A percentile compares a stretch with the other conserved stretches of the same genome.
These are phyloP conservation scores for Propsilocerus akamusi DNA, from an alignment of 1,140 invertebrate genomes.

Conservation along the genomic window DNA sequence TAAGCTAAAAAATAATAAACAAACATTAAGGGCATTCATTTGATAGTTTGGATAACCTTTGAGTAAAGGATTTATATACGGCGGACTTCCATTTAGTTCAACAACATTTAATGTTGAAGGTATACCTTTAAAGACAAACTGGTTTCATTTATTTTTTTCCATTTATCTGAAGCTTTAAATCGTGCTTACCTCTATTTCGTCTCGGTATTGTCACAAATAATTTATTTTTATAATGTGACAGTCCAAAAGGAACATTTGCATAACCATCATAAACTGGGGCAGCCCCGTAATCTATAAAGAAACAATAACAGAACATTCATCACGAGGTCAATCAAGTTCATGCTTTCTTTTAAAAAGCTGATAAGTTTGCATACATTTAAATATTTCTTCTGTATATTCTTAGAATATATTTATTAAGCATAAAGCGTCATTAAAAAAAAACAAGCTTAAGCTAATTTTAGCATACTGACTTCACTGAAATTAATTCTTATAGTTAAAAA, in stretches of 20 bases:
- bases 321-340: neutral
- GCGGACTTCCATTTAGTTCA: constrained; percentile 24
- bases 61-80: constrained; percentile 29
- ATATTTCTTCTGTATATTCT: neutral
- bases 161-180: no score
- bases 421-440: neutral
- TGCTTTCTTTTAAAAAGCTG: no score
- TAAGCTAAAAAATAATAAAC: constrained; percentile 3
- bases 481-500: neutral
- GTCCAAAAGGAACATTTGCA: constrained; percentile 54
- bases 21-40: constrained; percentile 31
- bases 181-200: constrained; percentile 38
- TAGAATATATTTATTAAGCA: neutral
- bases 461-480: neutral
- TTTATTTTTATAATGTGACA: constrained; percentile 40
- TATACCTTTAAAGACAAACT: no score
- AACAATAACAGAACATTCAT: neutral
- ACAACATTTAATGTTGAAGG: constrained; percentile 50
- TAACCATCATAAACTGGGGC: constrained; percentile 21
- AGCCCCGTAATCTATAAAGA: neutral
- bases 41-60: constrained; percentile 41
- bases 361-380: neutral
- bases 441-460: neutral
- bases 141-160: no score
- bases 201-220: constrained; percentile 53